Base-by-base conservation (phyloP, 53 echinoderm and acorn worm species). In the Actinopyga echinites region DNA sequence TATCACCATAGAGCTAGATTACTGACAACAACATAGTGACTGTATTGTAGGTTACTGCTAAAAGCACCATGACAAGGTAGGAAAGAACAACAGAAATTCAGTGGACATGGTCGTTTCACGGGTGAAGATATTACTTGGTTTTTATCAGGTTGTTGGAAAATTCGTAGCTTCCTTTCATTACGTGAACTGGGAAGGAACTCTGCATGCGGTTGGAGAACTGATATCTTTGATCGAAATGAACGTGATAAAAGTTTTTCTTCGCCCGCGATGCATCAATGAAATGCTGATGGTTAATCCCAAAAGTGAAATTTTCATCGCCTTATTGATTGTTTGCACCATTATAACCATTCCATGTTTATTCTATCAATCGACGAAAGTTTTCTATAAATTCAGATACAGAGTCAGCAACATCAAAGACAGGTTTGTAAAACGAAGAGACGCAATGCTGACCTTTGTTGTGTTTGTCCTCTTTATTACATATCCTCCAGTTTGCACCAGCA, bases 81-180 rank as follows among this genome's bases (percentile, higher is more conserved):
- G 2, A 3, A 49, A 6, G 0, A 33, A 8, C 5, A 15, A 30
- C 4, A 28, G 65, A 17, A 30, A 40, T 13, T 1, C 34, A 5
- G 13, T 36, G 25, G 71, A 71, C 37, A 44, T 71, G 17, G 13
- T 71, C 8, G 42, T 71, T 20, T 37, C 71, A 1, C 38, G 71
- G 42, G 21, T 23, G 1, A 71, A 71, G 22, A 71, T 71, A 35
- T 8, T 44, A 5, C 40, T 71, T 71, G 71, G 71, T 40, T 71
- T 71, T 44, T 71, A 71, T 36, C 71, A 71, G n/a, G 71, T 71
- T 20, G 24, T 71, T 5, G 71, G 71, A 10, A 25, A 71, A 23
- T 40, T 35, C 24, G 19, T 71, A 3, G 15, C 71, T 22, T 40
- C 40, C 35, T 6, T 71, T 8, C 6, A 44, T 44, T 4, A 71